These are phyloP conservation scores for Oryzaephilus surinamensis DNA, from an alignment of 1,140 invertebrate genomes.

Conservation along the genomic window DNA sequence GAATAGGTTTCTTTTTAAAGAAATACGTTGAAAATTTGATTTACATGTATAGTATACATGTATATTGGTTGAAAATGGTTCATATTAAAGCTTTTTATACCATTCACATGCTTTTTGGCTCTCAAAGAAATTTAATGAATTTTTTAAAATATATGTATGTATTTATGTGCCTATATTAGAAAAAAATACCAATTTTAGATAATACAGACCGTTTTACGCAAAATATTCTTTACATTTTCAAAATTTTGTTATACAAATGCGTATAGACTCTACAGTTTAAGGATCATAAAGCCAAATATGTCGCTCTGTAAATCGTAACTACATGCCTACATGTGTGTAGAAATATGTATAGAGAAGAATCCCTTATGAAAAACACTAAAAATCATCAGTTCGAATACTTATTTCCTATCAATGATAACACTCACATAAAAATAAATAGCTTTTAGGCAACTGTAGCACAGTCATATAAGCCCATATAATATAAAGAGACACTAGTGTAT, in stretches of 20 bases:
- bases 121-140: no score
- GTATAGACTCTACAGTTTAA: not conserved
- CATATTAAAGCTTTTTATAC: slow-evolving; percentile 12
- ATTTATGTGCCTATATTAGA: no score
- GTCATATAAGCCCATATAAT: slow-evolving; percentile 8
- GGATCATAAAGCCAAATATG: no score
- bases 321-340: no score
- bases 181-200: no score
- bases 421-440: slow-evolving; percentile 30
- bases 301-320: no score
- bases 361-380: slow-evolving; percentile 16
- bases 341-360: not conserved
- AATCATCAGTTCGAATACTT: slow-evolving; percentile 19
- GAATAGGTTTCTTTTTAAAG: slow-evolving; percentile 13
- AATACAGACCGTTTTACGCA: slow-evolving; percentile 2
- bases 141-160: no score
- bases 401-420: slow-evolving; percentile 23
- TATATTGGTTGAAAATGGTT: slow-evolving; percentile 10
- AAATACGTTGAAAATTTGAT: slow-evolving; percentile 12
- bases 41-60: slow-evolving; percentile 13
- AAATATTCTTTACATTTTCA: slow-evolving; percentile 1
- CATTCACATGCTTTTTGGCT: no score
- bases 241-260: not conserved
- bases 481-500: no score
- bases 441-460: no score